Conservation (phyloP, 2,888 invertebrate species). For the Sminthurinus aureus region DNA sequence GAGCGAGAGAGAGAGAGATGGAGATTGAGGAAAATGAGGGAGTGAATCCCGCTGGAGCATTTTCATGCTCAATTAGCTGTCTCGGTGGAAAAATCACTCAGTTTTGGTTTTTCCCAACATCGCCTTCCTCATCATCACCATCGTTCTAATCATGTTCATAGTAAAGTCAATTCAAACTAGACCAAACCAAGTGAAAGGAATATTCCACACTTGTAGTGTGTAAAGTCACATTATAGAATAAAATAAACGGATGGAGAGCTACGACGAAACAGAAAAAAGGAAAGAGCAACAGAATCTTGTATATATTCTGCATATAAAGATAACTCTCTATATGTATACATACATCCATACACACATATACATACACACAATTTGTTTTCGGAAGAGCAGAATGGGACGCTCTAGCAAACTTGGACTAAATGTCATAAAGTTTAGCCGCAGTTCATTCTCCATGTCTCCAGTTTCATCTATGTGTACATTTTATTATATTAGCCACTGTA, state of each 20-base stretch:
- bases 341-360: no score
- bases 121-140: no score
- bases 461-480: background rate
- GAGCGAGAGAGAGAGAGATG: no score
- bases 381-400: background rate
- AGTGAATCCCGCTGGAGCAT: conserved; percentile 43
- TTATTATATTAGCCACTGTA: background rate
- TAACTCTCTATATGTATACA: no score
- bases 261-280: conserved; percentile 25
- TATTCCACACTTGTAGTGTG: background rate
- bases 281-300: conserved; percentile 25
- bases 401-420: background rate
- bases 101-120: conserved; percentile 21
- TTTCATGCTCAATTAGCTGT: conserved; percentile 55
- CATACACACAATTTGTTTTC: background rate
- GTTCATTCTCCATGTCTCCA: background rate
- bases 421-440: background rate
- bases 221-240: background rate
- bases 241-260: conserved; percentile 12
- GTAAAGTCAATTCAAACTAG: conserved; percentile 9
- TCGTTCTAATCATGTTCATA: background rate
- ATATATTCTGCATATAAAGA: background rate
- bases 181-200: conserved; percentile 29
- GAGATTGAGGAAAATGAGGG: conserved; percentile 26
- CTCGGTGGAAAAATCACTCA: conserved; percentile 32